Base-by-base conservation (phyloP, 1,140 invertebrate species). In the Harpegnathos saltator region DNA sequence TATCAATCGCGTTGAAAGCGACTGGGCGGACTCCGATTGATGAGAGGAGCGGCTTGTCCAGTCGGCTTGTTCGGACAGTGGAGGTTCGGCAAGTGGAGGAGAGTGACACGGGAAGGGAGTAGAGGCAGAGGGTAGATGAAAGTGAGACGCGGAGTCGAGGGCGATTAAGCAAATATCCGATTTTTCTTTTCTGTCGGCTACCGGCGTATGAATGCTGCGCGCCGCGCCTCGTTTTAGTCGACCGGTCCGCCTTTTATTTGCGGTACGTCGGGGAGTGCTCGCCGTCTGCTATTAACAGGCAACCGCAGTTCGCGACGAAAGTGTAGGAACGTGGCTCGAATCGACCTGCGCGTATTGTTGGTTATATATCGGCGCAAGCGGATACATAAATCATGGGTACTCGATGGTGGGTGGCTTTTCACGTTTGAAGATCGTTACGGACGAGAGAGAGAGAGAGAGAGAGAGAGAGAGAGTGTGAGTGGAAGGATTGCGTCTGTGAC, bases 1-100 rank as follows among this genome's bases (percentile, higher is more conserved):
- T 90, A 91, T 90, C 90, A 89, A 89, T 91, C 87, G 83, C 82
- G 83, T 85, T 90, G 90, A 91, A 90, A 91, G 89, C 84, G 63
- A 59, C 9, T 48, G 15, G 62, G 5, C 22, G 4, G 52, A 12
- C 29, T 52, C 17, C 22, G 29, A 24, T 44, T 44, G 38, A 44
- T 44, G 38, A 44, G 38, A 44, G 38, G 38, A 44, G 38, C 3
- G 38, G 38, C 38, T 44, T 44, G 38, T 44, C 38, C 7, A 7
- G 33, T 7, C 33, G 38, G 38, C 38, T 44, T 44, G 38, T 33
- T 33, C 29, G 29, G 29, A 33, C 29, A 5, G 29, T 33, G n/a
- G n/a, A n/a, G n/a, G n/a, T n/a, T n/a, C 29, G 29, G 29, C 29
- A 33, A 5, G 29, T 44, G 38, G 38, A 44, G 38, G 9, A 44